Base-by-base conservation (phyloP, 2,888 invertebrate genomes). In the Anoplius nigerrimus region DNA sequence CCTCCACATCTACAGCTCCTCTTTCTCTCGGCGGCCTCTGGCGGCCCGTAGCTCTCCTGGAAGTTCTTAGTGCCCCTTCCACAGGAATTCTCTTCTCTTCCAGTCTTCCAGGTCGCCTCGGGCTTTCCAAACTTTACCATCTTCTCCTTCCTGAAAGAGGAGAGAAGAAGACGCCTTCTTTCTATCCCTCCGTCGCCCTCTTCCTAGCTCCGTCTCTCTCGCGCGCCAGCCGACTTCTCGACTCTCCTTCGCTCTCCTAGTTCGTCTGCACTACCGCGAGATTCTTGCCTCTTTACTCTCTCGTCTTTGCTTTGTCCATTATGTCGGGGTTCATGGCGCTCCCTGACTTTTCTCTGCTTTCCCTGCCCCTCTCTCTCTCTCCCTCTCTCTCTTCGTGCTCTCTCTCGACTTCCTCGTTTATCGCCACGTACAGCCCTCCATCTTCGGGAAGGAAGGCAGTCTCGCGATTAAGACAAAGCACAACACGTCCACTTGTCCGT, bases 51-150 rank as follows among this genome's bases (percentile, higher is more conserved):
- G 69, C 74, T 72, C 68, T 69, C 69, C 71, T 72, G 71, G 64
- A 78, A 75, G 70, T 78, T 77, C 69, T 73, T 64, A 61, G 57
- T 65, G 63, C 66, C 70, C 74, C 63, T 72, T 69, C 69, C 63
- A 61, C 62, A 63, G 70, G 66, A 80, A 80, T 80, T 74, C 76
- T 71, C 74, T 72, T 75, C 70, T 74, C 64, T 70, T 74, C 65
- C 68, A 54, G 63, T 66, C 67, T 67, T 69, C 57, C 74, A 64
- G 74, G 67, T 76, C 72, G 79, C 78, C 82, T 76, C 75, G 68
- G 81, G 82, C 78, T 81, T 79, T 78, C 72, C 79, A 78, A 83
- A 83, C 83, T 83, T 83, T 76, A 75, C 75, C 81, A 82, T 81
- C 79, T 80, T 77, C 72, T 70, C 71, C 48, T 72, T 73, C 70